A percentile compares a stretch with the other conserved stretches of the same genome.
These are phyloP conservation scores for Leucophenga maculata DNA, from an alignment of 2,888 invertebrate genomes.

Conservation along the genomic window DNA sequence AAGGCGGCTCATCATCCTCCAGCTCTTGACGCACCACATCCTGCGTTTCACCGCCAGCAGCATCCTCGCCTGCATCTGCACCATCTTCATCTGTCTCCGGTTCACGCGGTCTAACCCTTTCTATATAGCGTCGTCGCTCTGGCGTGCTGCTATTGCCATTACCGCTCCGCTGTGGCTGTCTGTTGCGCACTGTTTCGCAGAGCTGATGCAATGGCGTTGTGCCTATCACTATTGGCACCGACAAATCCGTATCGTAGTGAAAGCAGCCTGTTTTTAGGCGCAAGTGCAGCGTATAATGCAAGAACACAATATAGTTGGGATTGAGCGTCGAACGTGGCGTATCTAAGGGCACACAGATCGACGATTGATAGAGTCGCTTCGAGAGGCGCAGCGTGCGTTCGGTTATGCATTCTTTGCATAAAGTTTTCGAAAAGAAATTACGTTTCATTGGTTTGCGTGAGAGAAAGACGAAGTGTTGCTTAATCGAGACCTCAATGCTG, in stretches of 20 bases:
- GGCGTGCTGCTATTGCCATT: conserved; percentile 39
- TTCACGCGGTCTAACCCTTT: conserved; percentile 35
- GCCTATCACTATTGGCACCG: conserved; percentile 63
- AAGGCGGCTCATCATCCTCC: conserved; percentile 63
- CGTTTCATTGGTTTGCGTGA: conserved; percentile 66
- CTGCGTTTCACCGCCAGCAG: conserved; percentile 29
- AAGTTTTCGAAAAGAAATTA: conserved; percentile 62
- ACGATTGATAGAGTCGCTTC: conserved; percentile 74
- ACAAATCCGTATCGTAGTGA: conserved; percentile 63
- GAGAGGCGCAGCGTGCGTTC: conserved; percentile 60
- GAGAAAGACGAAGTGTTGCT: conserved; percentile 65
- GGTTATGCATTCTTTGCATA: conserved; percentile 56
- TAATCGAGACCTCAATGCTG: conserved; percentile 61
- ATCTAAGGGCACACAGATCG: conserved; percentile 75
- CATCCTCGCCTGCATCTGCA: conserved; percentile 30
- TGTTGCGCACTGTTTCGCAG: conserved; percentile 42
- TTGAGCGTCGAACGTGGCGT: conserved; percentile 80
- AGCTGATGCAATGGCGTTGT: conserved; percentile 59
- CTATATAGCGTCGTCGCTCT: conserved; percentile 55
- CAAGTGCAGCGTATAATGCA: conserved; percentile 64
- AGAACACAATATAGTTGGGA: conserved; percentile 63
- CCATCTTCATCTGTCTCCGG: conserved; percentile 3
- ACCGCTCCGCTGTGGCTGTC: conserved; percentile 47
- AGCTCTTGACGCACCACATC: conserved; percentile 44
- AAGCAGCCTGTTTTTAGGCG: conserved; percentile 64